Evolutionary conservation across 2,888 invertebrate genomes (phyloP), one percentile per base, ranked within the genome.

Genomic region (Nemotelus nigrinus): DNA sequence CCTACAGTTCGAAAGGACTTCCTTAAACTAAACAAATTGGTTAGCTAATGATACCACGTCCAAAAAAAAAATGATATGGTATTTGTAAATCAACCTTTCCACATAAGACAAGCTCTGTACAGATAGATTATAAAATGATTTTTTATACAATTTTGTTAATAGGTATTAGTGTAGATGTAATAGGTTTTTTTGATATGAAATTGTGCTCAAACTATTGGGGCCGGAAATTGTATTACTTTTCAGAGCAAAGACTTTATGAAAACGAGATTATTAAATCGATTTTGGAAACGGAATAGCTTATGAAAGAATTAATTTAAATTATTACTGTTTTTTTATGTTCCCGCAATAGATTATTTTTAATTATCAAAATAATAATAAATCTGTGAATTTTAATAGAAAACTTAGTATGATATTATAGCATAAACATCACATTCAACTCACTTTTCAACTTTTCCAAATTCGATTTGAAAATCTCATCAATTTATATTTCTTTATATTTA

Each of bases 131-230:
- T 74, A 63, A 50, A 50, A 44, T 41, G 44, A 74, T 44, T 74
- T 74, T 74, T 74, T 60, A 74, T 74, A 74, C 74, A 72, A 25
- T 58, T 72, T 72, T 72, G 57, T 58, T 58, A 58, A 58, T 63
- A 74, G 60, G 47, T 60, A n/a, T 47, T 63, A 48, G 39, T n/a
- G 57, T 74, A 63, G 47, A 43, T 63, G 74, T 74, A 63, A 39
- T 65, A 55, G 50, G 55, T n/a, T 70, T 43, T 25, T 70, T 55
- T 70, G 55, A 55, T 72, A 58, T 72, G 63, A 44, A 74, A 63
- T 63, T 74, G 74, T 60, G 74, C 74, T 74, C 74, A 74, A 70
- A 67, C 41, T 74, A 48, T 74, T 60, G 48, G 47, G 47, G 48
- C 60, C 74, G 63, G 48, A 74, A 50, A 74, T 74, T 50, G 48